Percentiles rank a stretch among this genome's conserved stretches.
Conservation (phyloP, 1,140 invertebrate species). For the Halictus rubicundus region DNA sequence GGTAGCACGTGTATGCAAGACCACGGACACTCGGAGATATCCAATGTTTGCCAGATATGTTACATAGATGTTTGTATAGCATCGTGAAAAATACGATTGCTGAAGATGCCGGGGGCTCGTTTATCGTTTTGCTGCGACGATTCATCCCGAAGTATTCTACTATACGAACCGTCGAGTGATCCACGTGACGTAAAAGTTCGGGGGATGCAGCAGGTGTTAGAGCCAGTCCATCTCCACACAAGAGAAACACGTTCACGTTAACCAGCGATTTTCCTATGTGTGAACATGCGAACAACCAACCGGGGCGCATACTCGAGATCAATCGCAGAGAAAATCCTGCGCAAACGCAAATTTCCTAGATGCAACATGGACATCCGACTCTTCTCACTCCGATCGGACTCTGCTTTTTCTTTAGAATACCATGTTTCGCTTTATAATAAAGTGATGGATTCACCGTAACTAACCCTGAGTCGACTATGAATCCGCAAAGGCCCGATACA, state of each 20-base stretch:
- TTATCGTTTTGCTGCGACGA: neutral
- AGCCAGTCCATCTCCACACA: constrained; percentile 29
- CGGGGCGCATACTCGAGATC: constrained; percentile 51
- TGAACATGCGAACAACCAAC: constrained; percentile 34
- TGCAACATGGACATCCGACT: constrained; percentile 21
- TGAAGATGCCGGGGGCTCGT: neutral
- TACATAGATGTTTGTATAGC: too few relatives aligned
- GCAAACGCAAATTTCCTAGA: constrained; percentile 39
- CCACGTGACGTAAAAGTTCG: constrained; percentile 28
- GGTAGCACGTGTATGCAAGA: constrained; percentile 15
- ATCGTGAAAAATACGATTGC: neutral
- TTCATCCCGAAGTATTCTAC: neutral
- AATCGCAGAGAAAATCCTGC: constrained; percentile 47
- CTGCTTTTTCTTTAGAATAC: neutral
- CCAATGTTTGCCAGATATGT: neutral
- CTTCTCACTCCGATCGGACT: neutral
- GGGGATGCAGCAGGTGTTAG: constrained; percentile 52
- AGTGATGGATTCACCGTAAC: too few relatives aligned
- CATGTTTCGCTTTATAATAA: too few relatives aligned
- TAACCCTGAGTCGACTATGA: neutral
- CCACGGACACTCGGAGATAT: neutral
- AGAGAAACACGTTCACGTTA: constrained; percentile 32
- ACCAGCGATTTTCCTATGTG: constrained; percentile 27
- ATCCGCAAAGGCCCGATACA: neutral
- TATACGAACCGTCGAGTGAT: constrained; percentile 34